Conservation (phyloP, 2,888 invertebrate species). For the Lithophane semibrunnea region DNA sequence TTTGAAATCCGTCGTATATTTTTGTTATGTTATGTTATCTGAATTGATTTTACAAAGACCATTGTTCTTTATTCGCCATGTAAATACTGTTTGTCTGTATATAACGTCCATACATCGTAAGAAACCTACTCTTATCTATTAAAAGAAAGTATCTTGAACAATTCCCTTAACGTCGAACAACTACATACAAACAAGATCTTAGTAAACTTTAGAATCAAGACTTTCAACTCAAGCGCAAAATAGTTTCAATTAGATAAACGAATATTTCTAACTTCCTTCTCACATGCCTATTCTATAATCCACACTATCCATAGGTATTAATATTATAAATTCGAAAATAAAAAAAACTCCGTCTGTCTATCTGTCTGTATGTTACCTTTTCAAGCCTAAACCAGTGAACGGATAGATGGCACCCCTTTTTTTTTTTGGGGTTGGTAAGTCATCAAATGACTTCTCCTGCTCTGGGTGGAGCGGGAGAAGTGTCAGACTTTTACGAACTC, state of each 20-base stretch:
- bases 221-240: conserved; percentile 24
- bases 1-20: background rate
- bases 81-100: background rate
- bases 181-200: conserved; percentile 39
- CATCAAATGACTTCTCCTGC: too few relatives aligned
- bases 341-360: too few relatives aligned
- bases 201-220: conserved; percentile 52
- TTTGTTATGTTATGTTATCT: background rate
- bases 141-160: conserved; percentile 27
- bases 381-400: too few relatives aligned
- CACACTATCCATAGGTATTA: too few relatives aligned
- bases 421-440: too few relatives aligned
- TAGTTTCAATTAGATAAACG: conserved; percentile 22
- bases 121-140: conserved; percentile 27
- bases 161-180: conserved; percentile 33
- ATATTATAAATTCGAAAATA: too few relatives aligned
- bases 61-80: background rate
- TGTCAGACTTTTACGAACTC: too few relatives aligned
- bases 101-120: conserved; percentile 9
- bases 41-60: background rate
- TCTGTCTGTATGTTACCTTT: too few relatives aligned
- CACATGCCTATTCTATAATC: background rate
- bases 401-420: too few relatives aligned
- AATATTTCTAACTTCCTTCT: conserved; percentile 27
- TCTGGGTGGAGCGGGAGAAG: too few relatives aligned